Base-by-base conservation (phyloP, 2,888 invertebrate species). In the Timema cristinae region DNA sequence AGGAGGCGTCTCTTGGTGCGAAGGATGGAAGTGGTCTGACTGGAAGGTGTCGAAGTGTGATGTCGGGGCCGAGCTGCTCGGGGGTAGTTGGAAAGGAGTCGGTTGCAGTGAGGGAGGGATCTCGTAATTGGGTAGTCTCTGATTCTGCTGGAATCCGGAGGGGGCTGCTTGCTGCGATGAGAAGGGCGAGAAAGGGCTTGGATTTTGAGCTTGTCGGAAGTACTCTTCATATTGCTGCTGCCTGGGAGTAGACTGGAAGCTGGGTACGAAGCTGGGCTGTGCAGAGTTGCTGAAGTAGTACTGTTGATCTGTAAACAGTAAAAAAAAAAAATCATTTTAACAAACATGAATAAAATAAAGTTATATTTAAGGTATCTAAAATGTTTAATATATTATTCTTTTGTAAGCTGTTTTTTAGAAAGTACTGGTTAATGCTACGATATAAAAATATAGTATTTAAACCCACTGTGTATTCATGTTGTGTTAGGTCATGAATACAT, bases 31-130 rank as follows among this genome's bases (percentile, higher is more conserved):
- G 77, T 85, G 84, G 68, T 84, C 84, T 79, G 85, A 84, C 66
- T 68, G 68, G 67, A 71, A 71, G 49, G 78, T 84, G 84, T 76
- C 84, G 79, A 78, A 83, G 85, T 76, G 86, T 83, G 68, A 84
- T 56, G 71, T 32, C 54, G 71, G 52, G 10, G 66, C 47, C 67
- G 13, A 11, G 67, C 15, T 63, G 50, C 67, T 83, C 47, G 84
- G 83, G 15, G 84, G 83, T 76, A 84, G 77, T 78, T 85, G 85
- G 79, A 85, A 84, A 32, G 85, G 85, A 74, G 84, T 81, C 70
- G 85, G 84, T 75, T 85, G 84, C 79, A 85, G 85, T 70, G 75
- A 71, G 54, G 68, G 61, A 50, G 74, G 77, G 71, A 79, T 78
- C 70, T 84, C 77, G 66, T 81, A 81, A 75, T 81, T 79, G 74